Evolutionary conservation across 2,888 invertebrate species (phyloP).

Genomic region (Elmis aenea): DNA sequence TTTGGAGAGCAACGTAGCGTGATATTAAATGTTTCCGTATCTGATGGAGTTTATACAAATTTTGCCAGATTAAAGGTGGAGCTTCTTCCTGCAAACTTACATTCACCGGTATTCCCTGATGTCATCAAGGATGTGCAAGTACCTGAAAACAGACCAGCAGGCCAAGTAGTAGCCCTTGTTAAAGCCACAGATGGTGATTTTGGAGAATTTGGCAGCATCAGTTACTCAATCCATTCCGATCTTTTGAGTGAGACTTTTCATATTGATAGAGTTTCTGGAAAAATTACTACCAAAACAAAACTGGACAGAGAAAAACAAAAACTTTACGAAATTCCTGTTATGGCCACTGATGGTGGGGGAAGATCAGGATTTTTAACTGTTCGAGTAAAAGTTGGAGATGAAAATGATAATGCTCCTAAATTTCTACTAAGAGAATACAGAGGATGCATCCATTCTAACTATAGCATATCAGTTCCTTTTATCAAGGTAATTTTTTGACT

Average conservation of each 20-base stretch:
- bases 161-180: conserved; percentile 66
- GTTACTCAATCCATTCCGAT: conserved; percentile 75
- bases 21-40: conserved; percentile 85
- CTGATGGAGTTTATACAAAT: conserved; percentile 91
- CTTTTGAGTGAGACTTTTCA: conserved; percentile 66
- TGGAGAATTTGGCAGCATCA: conserved; percentile 68
- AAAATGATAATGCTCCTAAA: conserved; percentile 77
- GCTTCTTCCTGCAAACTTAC: conserved; percentile 71
- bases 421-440: conserved; percentile 76
- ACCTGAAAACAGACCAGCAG: conserved; percentile 74
- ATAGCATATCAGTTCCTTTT: conserved; percentile 54
- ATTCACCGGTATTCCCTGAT: conserved; percentile 74
- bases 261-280: conserved; percentile 67
- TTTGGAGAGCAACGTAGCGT: conserved; percentile 62
- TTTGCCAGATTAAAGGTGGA: conserved; percentile 79
- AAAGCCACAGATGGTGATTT: conserved; percentile 79
- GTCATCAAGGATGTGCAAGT: conserved; percentile 74
- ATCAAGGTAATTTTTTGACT: conserved; percentile 47
- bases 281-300: conserved; percentile 56
- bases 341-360: conserved; percentile 79
- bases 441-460: conserved; percentile 61
- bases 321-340: conserved; percentile 69
- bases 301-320: conserved; percentile 71
- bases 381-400: conserved; percentile 75
- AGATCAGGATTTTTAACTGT: conserved; percentile 69